Base-by-base conservation (phyloP, 2,888 invertebrate species). In the Agrotis exclamationis region DNA sequence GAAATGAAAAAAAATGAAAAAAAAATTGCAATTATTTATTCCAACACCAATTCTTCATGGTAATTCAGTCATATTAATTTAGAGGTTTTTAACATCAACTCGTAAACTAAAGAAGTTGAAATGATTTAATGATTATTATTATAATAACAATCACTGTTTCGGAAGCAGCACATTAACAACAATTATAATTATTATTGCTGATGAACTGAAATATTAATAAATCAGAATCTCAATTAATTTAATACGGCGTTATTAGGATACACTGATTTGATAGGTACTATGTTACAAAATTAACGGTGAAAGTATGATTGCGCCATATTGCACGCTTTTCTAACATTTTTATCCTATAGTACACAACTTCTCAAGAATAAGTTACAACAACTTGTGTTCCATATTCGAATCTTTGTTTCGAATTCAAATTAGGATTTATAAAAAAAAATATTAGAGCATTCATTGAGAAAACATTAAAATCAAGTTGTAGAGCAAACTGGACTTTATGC, bases 141-240 rank as follows among this genome's bases (percentile, higher is more conserved):
- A n/a, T n/a, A 20, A 50, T 56, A n/a, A 71, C 16, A 56, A 47
- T 14, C 18, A 65, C 44, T n/a, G 45, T 28, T 33, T 56, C 58
- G n/a, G 24, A 66, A 60, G 24, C 28, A 24, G 6, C 22, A 50
- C 54, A 16, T 54, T 11, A 50, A 16, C 53, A 64, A 3, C 33
- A 45, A 59, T 66, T 60, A 56, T 44, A 45, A 59, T 66, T 60
- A 56, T 44, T 45, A 48, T 39, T 63, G 7, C 28, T 65, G 45
- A 6, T 39, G 16, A 66, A 18, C 45, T 74, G 22, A 51, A 7
- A 20, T 58, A 50, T 54, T 45, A 74, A 60, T 60, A 60, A 18
- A 20, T 39, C 2, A 2, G 11, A 11, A 9, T 11, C 39, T 39
- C 39, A 39, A 39, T 39, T 39, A 39, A 39, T 39, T 11, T 11